Evolutionary conservation across 2,113 vertebrate genomes (phyloP).

Genomic region (Nycticryphes semicollaris): DNA sequence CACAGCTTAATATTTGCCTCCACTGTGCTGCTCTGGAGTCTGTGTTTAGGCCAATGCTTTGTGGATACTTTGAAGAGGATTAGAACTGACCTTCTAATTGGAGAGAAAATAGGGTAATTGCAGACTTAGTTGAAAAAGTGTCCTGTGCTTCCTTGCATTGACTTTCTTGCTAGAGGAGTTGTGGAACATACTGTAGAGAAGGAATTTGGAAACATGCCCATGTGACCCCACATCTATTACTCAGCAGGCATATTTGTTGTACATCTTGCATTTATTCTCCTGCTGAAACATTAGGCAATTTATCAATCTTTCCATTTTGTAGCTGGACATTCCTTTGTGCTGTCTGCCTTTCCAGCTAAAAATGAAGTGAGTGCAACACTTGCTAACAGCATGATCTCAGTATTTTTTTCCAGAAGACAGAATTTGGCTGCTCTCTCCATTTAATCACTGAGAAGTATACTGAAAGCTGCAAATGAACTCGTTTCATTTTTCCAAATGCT

Average conservation of each 20-base stretch:
- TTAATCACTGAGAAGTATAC: neutral
- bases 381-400: neutral
- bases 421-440: neutral
- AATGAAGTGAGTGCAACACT: neutral
- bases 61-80: neutral
- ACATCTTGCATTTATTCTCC: conserved; percentile 1
- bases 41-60: neutral
- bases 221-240: neutral
- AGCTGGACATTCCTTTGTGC: neutral
- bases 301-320: neutral
- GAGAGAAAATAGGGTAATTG: neutral
- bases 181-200: neutral
- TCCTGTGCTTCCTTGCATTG: neutral
- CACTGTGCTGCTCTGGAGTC: neutral
- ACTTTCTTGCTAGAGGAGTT: neutral
- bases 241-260: neutral
- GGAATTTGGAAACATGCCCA: neutral
- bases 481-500: neutral
- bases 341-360: neutral
- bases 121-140: neutral
- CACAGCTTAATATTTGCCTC: neutral
- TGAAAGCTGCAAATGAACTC: neutral
- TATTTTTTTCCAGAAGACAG: neutral
- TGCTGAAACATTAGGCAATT: neutral
- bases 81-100: neutral